These are phyloP conservation scores for Syrista parreyssii DNA, from an alignment of 2,888 invertebrate species.

Conservation along the genomic window DNA sequence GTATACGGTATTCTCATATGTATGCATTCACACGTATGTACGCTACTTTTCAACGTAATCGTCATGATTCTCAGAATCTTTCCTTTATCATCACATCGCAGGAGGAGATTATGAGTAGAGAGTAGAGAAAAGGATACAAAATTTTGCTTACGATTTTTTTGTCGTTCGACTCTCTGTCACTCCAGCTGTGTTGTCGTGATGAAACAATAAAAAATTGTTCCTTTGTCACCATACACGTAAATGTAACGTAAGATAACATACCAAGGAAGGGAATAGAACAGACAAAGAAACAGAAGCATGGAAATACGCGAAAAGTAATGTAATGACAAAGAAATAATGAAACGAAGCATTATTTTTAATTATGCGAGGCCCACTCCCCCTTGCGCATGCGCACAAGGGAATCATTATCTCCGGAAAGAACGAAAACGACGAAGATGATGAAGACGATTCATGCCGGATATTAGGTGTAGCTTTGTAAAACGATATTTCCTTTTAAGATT, in stretches of 20 bases:
- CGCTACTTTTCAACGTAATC: background rate
- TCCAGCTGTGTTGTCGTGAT: background rate
- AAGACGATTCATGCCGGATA: constrained; percentile 21
- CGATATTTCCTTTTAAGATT: constrained; percentile 55
- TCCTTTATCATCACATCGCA: background rate
- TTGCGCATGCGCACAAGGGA: background rate
- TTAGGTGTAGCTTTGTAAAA: constrained; percentile 59
- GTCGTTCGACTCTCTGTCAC: background rate
- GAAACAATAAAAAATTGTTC: background rate
- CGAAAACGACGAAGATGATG: background rate
- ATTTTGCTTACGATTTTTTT: background rate
- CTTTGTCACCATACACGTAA: background rate
- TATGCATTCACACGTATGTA: background rate
- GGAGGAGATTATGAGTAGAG: background rate
- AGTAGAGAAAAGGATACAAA: background rate
- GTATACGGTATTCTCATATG: background rate
- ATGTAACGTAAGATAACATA: background rate
- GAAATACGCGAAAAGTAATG: background rate
- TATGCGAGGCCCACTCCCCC: background rate
- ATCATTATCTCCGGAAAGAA: constrained; percentile 17
- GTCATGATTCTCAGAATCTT: background rate
- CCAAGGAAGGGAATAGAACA: background rate
- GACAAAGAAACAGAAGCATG: constrained; percentile 10
- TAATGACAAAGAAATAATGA: background rate
- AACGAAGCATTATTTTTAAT: background rate